These are phyloP conservation scores for Hemithea aestivaria DNA, from an alignment of 2,888 invertebrate species.

Conservation along the genomic window DNA sequence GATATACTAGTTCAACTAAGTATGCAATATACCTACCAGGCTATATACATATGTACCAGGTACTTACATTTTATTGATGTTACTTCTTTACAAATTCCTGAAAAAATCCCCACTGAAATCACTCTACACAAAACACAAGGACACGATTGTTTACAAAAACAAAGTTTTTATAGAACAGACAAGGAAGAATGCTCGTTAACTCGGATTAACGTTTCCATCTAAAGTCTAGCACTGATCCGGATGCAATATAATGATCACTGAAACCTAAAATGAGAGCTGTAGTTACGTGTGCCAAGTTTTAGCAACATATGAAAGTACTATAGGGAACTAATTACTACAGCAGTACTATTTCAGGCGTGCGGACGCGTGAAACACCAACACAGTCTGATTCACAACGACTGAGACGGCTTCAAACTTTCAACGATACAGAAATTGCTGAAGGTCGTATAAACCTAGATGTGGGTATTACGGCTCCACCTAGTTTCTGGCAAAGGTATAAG, in stretches of 20 bases:
- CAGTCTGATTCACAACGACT: constrained; percentile 64
- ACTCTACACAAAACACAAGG: constrained; percentile 19
- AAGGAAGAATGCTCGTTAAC: constrained; percentile 10
- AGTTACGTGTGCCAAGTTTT: constrained; percentile 53
- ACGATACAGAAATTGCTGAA: constrained; percentile 59
- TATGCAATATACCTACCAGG: no score
- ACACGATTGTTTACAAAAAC: constrained; percentile 30
- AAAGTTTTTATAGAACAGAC: constrained; percentile 20
- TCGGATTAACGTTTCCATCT: constrained; percentile 14
- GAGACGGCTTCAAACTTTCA: constrained; percentile 58
- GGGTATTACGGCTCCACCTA: constrained; percentile 24
- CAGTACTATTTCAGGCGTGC: constrained; percentile 63
- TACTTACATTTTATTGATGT: constrained; percentile 9
- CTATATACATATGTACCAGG: no score
- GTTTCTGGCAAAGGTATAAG: constrained; percentile 7
- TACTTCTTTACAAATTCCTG: neutral
- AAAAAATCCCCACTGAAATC: constrained; percentile 7
- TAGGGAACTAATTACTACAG: constrained; percentile 59
- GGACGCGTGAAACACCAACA: constrained; percentile 56
- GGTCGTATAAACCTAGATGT: constrained; percentile 38
- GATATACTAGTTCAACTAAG: no score
- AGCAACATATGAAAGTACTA: constrained; percentile 32
- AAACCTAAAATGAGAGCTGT: constrained; percentile 37
- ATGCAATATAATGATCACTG: constrained; percentile 17
- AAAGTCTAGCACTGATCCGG: constrained; percentile 13